Evolutionary conservation across 2,888 invertebrate genomes (phyloP).

Genomic region (Parnassius smintheus): DNA sequence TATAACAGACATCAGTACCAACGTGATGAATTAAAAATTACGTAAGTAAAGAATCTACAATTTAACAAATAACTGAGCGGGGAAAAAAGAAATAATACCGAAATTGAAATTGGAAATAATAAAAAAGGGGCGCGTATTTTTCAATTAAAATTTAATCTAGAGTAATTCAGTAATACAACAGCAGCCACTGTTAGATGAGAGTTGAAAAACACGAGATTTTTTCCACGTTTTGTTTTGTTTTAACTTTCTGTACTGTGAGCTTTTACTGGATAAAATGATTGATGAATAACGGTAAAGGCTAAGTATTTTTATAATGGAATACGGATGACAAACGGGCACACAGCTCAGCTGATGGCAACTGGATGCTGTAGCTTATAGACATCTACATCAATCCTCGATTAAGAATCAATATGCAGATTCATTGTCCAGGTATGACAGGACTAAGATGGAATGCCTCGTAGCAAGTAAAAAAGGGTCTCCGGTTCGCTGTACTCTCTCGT

Average conservation of each 20-base stretch:
- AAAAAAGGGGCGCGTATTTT: constrained; percentile 32
- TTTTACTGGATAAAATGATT: neutral
- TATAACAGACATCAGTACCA: neutral
- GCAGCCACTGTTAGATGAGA: constrained; percentile 8
- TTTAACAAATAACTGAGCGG: neutral
- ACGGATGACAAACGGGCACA: no score
- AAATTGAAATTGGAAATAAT: constrained; percentile 20
- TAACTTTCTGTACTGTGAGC: neutral
- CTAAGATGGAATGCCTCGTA: no score
- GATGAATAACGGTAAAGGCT: no score
- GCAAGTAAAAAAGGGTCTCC: no score
- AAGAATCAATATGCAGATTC: no score
- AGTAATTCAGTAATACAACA: constrained; percentile 40
- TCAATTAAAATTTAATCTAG: constrained; percentile 47
- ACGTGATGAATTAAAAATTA: neutral
- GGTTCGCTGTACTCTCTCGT: no score
- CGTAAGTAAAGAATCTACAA: neutral
- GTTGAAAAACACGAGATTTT: constrained; percentile 7
- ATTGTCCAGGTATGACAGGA: no score
- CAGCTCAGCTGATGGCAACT: no score
- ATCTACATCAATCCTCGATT: no score
- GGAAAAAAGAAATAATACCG: neutral
- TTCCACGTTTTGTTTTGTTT: constrained; percentile 2
- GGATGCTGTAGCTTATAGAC: no score
- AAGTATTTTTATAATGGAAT: no score